These are phyloP conservation scores for Agelas oroides DNA, from an alignment of 37 sponge, comb jelly and placozoan species.

Conservation along the genomic window DNA sequence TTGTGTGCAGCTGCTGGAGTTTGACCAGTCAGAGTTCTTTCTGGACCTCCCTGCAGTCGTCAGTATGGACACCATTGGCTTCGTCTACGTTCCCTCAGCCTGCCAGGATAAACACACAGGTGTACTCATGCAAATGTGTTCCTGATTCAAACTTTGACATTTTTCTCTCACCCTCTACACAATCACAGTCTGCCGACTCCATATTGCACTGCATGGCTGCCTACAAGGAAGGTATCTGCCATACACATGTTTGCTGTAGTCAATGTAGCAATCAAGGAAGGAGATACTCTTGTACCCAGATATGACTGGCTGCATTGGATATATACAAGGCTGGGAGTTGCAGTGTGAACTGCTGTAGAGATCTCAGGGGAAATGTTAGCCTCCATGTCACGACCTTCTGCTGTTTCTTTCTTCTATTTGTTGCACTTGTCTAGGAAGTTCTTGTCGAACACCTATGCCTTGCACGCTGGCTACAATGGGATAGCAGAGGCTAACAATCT, in stretches of 20 bases:
- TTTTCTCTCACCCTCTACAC: background rate
- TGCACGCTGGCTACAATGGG: conserved; percentile 70
- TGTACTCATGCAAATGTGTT: too few relatives aligned
- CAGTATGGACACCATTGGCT: conserved; percentile 79
- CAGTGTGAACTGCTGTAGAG: too few relatives aligned
- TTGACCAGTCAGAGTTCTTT: conserved; percentile 81
- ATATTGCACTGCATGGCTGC: conserved; percentile 87
- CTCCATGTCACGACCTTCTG: too few relatives aligned
- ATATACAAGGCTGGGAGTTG: too few relatives aligned
- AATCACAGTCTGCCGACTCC: conserved; percentile 61
- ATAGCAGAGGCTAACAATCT: conserved; percentile 78
- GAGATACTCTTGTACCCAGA: too few relatives aligned
- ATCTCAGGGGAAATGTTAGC: too few relatives aligned
- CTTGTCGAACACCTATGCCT: conserved; percentile 50
- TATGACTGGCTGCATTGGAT: too few relatives aligned
- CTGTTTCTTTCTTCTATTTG: too few relatives aligned
- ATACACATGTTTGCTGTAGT: too few relatives aligned
- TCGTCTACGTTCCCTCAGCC: conserved; percentile 80
- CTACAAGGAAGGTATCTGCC: conserved; percentile 84
- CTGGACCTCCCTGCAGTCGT: conserved; percentile 21
- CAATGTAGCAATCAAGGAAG: too few relatives aligned
- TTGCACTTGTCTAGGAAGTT: conserved; percentile 55
- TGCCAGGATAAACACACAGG: conserved; percentile 50
- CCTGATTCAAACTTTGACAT: too few relatives aligned
- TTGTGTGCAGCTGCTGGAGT: conserved; percentile 65